phyloP scores from a whole-genome alignment of 1,140 invertebrate species.

The Steinernema feltiae region DNA sequence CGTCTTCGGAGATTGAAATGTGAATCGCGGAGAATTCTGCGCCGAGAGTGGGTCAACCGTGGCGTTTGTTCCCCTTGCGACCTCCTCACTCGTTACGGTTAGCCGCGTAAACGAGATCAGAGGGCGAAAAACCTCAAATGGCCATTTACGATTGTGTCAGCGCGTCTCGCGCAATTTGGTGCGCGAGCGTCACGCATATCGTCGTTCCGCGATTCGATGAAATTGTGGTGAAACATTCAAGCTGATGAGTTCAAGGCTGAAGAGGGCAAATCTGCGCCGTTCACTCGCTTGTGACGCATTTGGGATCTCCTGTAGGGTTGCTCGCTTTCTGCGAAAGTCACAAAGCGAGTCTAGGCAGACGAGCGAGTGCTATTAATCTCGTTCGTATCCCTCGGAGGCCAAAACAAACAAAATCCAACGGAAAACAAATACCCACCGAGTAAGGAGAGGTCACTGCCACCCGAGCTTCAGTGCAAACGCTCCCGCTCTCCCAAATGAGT shows the following conservation, averaged over 20 bases:
- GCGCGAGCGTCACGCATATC: constrained; percentile 1
- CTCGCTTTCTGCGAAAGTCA: no score
- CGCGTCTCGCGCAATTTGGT: not conserved
- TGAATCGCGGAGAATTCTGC: not conserved
- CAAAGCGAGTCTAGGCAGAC: no score
- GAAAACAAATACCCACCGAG: not conserved
- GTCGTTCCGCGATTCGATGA: not conserved
- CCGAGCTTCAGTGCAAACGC: not conserved
- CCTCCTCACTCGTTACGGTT: not conserved
- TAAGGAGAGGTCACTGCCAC: not conserved
- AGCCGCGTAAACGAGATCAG: not conserved
- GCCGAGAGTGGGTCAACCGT: not conserved
- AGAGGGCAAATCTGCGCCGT: no score
- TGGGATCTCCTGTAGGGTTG: no score
- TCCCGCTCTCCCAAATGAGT: not conserved
- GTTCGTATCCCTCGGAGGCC: not conserved
- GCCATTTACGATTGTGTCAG: not conserved
- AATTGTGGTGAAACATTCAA: not conserved
- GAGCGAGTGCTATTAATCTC: not conserved
- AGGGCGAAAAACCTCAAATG: not conserved
- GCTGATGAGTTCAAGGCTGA: not conserved
- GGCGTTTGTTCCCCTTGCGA: no score
- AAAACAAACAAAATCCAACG: not conserved
- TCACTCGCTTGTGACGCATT: no score
- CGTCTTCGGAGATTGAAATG: not conserved